These are phyloP conservation scores for Caenorhabditis uteleia DNA, from an alignment of 2,888 invertebrate genomes.

Conservation along the genomic window DNA sequence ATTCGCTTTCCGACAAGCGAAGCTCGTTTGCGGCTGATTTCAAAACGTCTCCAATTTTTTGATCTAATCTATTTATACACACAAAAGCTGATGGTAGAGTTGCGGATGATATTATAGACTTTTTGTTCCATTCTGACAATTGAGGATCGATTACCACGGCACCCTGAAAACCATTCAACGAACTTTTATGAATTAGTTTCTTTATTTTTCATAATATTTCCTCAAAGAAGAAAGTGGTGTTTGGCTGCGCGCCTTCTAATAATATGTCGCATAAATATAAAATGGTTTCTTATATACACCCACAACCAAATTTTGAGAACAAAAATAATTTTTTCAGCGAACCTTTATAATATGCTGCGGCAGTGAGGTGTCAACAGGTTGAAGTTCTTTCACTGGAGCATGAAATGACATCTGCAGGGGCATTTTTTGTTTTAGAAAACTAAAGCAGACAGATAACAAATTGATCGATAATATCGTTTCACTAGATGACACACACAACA, in stretches of 20 bases:
- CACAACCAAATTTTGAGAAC: neutral
- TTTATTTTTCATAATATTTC: too few species aligned
- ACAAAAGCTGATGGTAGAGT: conserved; percentile 33
- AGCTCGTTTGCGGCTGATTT: conserved; percentile 27
- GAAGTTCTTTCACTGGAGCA: conserved; percentile 55
- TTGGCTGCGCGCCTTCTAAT: too few species aligned
- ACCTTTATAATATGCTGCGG: conserved; percentile 61
- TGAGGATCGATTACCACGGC: conserved; percentile 43
- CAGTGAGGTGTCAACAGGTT: conserved; percentile 57
- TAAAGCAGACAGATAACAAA: too few species aligned
- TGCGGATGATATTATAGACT: conserved; percentile 17
- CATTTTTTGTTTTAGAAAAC: too few species aligned
- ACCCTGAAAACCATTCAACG: conserved; percentile 46
- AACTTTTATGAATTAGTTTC: too few species aligned
- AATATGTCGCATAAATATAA: too few species aligned
- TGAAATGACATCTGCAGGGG: conserved; percentile 40
- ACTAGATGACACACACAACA: neutral
- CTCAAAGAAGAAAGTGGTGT: too few species aligned
- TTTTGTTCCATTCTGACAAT: conserved; percentile 40
- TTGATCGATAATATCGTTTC: too few species aligned
- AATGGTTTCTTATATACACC: too few species aligned
- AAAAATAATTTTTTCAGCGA: neutral
- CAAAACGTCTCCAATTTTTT: conserved; percentile 29
- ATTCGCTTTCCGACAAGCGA: conserved; percentile 33
- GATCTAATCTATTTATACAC: conserved; percentile 26